Base-by-base conservation (phyloP, 2,888 invertebrate species). In the Argyresthia goedartella region DNA sequence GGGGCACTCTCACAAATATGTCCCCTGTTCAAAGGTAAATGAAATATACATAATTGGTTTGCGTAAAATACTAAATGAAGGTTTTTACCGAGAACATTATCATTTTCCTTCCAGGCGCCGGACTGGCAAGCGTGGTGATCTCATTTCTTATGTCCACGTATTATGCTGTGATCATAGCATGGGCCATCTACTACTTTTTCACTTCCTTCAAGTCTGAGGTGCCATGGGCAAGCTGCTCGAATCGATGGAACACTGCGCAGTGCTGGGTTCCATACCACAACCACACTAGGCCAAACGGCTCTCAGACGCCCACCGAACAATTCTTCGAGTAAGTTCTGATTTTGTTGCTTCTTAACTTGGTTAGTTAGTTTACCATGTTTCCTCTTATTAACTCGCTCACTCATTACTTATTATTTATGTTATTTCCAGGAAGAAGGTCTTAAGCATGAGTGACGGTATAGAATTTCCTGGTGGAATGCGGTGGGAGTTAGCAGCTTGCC, bases 101-200 rank as follows among this genome's bases (percentile, higher is more conserved):
- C 25, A 10, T 33, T 25, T 44, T n/a, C 13, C n/a, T 86, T 85
- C n/a, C 82, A 97, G 97, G 97, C 67, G 95, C 96, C 60, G 98
- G 97, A 54, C 88, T 98, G 63, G 96, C 96, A 55, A 96, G 96
- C 74, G 96, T 97, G 58, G 92, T 97, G 73, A 95, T 97, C 76
- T 97, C 97, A 60, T 96, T 97, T 85, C 87, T 97, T 71, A 94
- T 98, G 92, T 95, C 96, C 61, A 96, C 97, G 51, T 97, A 97
- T 81, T 97, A 97, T 81, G 96, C 96, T 77, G 95, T 97, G 61
- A 95, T 98, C 76, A 96, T 97, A 78, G 95, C 95, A 56, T 97
- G 97, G 90, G 93, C 95, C 52, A 93, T 97, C 66, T 97, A 95
- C 78, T 97, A 97, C 81, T 93, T 97, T 79, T 95, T 95, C 77